These are phyloP conservation scores for Trichonephila clavata DNA, from an alignment of 1,140 invertebrate species.

Conservation along the genomic window DNA sequence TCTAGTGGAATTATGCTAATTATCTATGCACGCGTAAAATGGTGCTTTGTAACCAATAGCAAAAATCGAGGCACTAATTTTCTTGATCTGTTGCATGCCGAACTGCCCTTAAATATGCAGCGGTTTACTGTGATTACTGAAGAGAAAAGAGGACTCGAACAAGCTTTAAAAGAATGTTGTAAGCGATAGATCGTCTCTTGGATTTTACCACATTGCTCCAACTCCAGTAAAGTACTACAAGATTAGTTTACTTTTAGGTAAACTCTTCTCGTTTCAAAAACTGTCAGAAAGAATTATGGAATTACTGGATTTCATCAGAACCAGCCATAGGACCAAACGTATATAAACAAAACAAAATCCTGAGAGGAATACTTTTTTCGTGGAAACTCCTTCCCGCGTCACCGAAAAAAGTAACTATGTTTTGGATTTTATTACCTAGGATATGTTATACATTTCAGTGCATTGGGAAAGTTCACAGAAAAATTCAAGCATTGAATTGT, in stretches of 20 bases:
- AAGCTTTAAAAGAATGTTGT: conserved; percentile 35
- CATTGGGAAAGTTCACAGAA: no score
- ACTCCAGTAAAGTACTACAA: conserved; percentile 1
- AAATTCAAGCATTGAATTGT: no score
- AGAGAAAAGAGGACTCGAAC: conserved; percentile 48
- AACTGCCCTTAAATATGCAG: conserved; percentile 74
- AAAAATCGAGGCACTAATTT: conserved; percentile 68
- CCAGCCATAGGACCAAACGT: no score
- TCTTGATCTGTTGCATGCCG: conserved; percentile 65
- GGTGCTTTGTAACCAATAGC: conserved; percentile 65
- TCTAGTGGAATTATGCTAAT: conserved; percentile 74
- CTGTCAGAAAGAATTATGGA: no score
- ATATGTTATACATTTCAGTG: background rate
- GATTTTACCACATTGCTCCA: no score
- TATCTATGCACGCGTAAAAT: conserved; percentile 56
- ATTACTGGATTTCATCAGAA: no score
- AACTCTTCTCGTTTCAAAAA: no score
- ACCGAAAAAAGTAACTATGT: background rate
- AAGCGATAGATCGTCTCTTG: conserved; percentile 55
- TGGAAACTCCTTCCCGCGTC: no score
- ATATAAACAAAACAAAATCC: no score
- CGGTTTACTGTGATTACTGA: conserved; percentile 49
- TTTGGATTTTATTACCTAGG: background rate
- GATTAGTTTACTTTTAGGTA: background rate
- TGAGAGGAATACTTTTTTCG: no score